Evolutionary conservation across 2,888 invertebrate species (phyloP).

Genomic region (Lithophane ornitopus): DNA sequence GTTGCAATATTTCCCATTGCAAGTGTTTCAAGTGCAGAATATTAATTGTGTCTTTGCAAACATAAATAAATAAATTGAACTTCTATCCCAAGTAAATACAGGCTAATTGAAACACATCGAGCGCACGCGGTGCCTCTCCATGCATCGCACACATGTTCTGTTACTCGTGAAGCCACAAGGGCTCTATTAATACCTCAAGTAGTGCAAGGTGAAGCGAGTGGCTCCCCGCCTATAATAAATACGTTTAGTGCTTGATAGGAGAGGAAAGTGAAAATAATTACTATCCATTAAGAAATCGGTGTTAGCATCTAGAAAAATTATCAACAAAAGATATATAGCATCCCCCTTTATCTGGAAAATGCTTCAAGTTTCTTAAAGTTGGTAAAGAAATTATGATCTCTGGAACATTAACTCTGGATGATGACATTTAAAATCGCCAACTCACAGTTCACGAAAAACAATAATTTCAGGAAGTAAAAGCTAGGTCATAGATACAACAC

Average conservation of each 20-base stretch:
- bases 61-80: not conserved
- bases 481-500: not conserved
- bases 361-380: not conserved
- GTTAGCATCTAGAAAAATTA: not conserved
- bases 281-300: slow-evolving; percentile 2
- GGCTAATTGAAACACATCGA: slow-evolving; percentile 10
- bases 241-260: slow-evolving; percentile 46
- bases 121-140: slow-evolving; percentile 15
- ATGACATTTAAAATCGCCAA: not conserved
- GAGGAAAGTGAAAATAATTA: slow-evolving; percentile 37
- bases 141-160: slow-evolving; percentile 20
- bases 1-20: not conserved
- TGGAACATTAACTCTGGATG: not conserved
- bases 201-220: slow-evolving; percentile 57
- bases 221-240: slow-evolving; percentile 38
- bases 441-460: slow-evolving; percentile 1
- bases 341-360: not conserved
- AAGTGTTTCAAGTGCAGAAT: not conserved
- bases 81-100: slow-evolving; percentile 17
- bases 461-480: slow-evolving; percentile 13
- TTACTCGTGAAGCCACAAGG: slow-evolving; percentile 44
- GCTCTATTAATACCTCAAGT: slow-evolving; percentile 62
- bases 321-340: not conserved
- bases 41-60: not conserved
- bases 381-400: not conserved